Evolutionary conservation across 2,113 vertebrate species (phyloP), one percentile per base, ranked within the genome.

Genomic region (Ellobius talpinus): DNA sequence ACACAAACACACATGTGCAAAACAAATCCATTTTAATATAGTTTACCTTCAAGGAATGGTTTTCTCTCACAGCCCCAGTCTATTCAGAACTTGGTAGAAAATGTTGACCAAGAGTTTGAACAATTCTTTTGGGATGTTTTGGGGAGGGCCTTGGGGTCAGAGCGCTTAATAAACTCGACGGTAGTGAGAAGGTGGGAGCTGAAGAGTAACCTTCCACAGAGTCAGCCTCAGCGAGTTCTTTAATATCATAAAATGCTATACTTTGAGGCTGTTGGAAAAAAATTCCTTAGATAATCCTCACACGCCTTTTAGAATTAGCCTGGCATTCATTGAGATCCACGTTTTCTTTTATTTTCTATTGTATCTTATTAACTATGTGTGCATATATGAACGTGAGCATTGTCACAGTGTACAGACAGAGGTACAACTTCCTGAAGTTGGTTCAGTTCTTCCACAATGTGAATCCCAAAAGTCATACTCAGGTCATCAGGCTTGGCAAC

Each of bases 1-100:
- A 70, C 3, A 17, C 70, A 72, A 23, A 23, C 50, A 58, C 33
- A n/a, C 52, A 24, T 21, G 21, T 0, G 36, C 77, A 63, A 42
- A 97, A 63, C 81, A 90, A 93, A 92, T 90, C 19, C 66, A 61
- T 50, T 23, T 73, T 92, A 88, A 73, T 9, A 42, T 81, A 93
- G 55, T 78, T 96, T 3, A 55, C 47, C 19, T 72, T 2, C 5
- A 93, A 76, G 31, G 14, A 74, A 96, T 93, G 86, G 23, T 39
- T 81, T 72, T 33, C 63, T 66, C 82, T 65, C 63, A 74, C 7
- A 31, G 82, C 14, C 74, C 21, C 85, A 86, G 70, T 12, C 81
- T 39, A 93, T 72, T 72, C 36, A 47, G 77, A 89, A 91, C 73
- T 31, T 85, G 58, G 55, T 31, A 7, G 29, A 17, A 86, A 65